Evolutionary conservation across 2,113 vertebrate genomes (phyloP).

Genomic region (Upupa epops): DNA sequence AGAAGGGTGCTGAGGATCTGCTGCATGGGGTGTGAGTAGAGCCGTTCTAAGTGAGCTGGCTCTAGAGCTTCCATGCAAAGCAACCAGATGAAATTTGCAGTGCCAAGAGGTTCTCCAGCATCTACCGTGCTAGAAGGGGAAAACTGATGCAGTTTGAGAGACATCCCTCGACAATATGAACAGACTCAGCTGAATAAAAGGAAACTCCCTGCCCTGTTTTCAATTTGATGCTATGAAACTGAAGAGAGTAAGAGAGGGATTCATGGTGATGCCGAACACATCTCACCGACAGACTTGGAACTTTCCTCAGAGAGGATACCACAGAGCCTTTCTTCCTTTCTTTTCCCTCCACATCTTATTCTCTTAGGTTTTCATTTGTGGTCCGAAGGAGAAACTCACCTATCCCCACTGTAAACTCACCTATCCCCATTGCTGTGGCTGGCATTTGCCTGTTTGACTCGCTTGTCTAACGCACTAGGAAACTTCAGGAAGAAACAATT

Average conservation of each 20-base stretch:
- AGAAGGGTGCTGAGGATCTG: not conserved
- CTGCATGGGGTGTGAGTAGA: not conserved
- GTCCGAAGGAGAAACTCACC: not conserved
- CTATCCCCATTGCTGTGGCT: not conserved
- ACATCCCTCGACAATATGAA: not conserved
- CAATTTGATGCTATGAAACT: not conserved
- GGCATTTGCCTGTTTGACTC: not conserved
- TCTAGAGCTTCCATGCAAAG: not conserved
- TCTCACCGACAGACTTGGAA: not conserved
- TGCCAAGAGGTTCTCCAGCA: not conserved
- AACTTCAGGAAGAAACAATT: not conserved
- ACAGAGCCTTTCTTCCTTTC: not conserved
- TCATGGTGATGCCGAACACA: not conserved
- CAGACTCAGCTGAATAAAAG: not conserved
- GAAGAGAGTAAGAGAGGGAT: not conserved
- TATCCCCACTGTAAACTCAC: not conserved
- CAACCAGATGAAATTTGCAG: not conserved
- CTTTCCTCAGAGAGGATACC: not conserved
- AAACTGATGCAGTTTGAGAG: not conserved
- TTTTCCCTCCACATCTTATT: not conserved
- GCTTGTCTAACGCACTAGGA: not conserved
- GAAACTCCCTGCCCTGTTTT: not conserved
- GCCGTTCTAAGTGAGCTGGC: not conserved
- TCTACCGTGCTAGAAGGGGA: not conserved
- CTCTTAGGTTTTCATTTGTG: not conserved